Base-by-base conservation (phyloP, 2,888 invertebrate genomes). In the Agrenia bidenticulata region DNA sequence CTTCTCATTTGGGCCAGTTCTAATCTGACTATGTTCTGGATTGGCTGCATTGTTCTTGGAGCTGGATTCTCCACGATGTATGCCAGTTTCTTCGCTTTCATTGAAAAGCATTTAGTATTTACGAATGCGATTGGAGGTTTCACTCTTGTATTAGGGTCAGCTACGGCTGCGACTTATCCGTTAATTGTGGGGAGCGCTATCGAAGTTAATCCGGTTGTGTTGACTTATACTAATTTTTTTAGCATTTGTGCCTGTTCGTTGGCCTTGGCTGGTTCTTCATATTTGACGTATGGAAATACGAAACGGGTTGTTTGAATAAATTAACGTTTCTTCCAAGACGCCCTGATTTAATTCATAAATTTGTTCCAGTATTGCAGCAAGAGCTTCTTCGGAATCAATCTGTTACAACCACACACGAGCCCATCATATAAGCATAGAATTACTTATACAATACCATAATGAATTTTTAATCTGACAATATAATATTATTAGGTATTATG, bases 61-160 rank as follows among this genome's bases (percentile, higher is more conserved):
- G n/a, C 64, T 0, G 66, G 65, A 24, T 66, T 69, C 42, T 69
- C 66, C 0, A 66, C 61, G 17, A 27, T 53, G 15, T 69, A 49
- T 53, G 27, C 63, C 9, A 49, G 65, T 9, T 66, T 66, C 32
- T 45, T 54, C 21, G 63, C 62, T 1, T 69, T 37, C 32, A 54
- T 66, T 13, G 69, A 69, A 58, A 60, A 53, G 41, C 54, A 65
- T 23, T 17, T 64, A 1, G 32, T 51, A 19, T 51, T 69, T 23
- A 63, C 68, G 1, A 65, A 69, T 45, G 62, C 56, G 15, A 61
- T 69, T 19, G 64, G 54, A 1, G 32, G 60, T n/a, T 19, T 65
- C 17, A 56, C 65, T 45, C 26, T 69, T 2, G 55, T 63, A 1
- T 57, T 54, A 26, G 58, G 60, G 2, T 41, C 58, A 13, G 63